Conservation (phyloP, 2,888 invertebrate genomes). For the Coelopa pilipes region DNA sequence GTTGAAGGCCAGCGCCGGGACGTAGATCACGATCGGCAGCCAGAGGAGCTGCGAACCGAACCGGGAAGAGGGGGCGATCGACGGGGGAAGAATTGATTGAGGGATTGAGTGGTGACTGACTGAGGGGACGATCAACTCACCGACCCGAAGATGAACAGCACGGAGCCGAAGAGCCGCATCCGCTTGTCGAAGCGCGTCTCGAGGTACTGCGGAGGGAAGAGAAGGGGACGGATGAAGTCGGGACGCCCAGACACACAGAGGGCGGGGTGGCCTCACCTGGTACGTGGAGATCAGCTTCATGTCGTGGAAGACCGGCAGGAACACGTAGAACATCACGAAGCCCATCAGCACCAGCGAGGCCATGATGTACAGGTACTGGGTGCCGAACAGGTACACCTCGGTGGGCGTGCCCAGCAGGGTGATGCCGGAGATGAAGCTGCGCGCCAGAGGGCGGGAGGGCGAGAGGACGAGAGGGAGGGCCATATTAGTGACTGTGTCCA, state of each 20-base stretch:
- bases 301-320: slow-evolving; percentile 78
- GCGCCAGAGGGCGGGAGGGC: slow-evolving; percentile 46
- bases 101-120: no score
- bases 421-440: slow-evolving; percentile 80
- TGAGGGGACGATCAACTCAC: slow-evolving; percentile 66
- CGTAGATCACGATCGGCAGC: slow-evolving; percentile 79
- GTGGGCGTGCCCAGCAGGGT: slow-evolving; percentile 82
- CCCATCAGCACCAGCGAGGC: slow-evolving; percentile 71
- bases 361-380: slow-evolving; percentile 75
- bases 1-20: slow-evolving; percentile 79
- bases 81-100: not conserved
- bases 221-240: not conserved
- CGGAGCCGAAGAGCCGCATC: slow-evolving; percentile 75
- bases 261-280: slow-evolving; percentile 71
- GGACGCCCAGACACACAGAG: no score
- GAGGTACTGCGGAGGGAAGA: slow-evolving; percentile 68
- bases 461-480: slow-evolving; percentile 41
- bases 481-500: no score
- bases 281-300: slow-evolving; percentile 79
- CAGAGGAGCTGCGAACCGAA: slow-evolving; percentile 71
- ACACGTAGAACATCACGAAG: slow-evolving; percentile 72
- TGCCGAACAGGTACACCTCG: slow-evolving; percentile 82
- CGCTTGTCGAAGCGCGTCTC: slow-evolving; percentile 75
- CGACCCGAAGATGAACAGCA: slow-evolving; percentile 73
- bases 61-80: not conserved